Evolutionary conservation across 2,888 invertebrate species (phyloP).

Genomic region (Acanthosepion pharaonis): DNA sequence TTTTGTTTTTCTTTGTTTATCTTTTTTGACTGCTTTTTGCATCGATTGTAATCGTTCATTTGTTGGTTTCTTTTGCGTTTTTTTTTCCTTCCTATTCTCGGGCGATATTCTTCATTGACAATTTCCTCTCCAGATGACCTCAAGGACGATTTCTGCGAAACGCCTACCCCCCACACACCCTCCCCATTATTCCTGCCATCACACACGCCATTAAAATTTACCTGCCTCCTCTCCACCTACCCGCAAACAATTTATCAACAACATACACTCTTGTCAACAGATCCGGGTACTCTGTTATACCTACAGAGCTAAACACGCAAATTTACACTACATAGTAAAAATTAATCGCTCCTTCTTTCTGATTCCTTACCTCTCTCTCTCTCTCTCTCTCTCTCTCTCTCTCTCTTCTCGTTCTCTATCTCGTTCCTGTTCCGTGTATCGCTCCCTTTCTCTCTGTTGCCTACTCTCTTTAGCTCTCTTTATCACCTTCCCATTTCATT

Average conservation of each 20-base stretch:
- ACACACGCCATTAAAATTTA: background rate
- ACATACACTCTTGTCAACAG: background rate
- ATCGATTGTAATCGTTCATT: background rate
- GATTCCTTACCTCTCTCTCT: no score
- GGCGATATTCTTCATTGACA: background rate
- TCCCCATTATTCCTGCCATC: background rate
- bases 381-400: no score
- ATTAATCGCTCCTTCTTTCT: background rate
- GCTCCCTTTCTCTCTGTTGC: no score
- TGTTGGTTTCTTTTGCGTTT: background rate
- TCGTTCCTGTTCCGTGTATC: no score
- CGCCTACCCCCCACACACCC: background rate
- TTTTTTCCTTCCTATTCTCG: no score
- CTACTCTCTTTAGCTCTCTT: no score
- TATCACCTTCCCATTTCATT: no score
- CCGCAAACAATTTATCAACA: background rate
- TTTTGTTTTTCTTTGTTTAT: background rate
- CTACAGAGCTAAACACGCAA: background rate
- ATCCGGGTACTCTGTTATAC: background rate
- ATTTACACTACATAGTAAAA: background rate
- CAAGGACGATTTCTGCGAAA: background rate
- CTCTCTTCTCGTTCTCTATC: no score
- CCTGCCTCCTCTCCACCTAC: background rate
- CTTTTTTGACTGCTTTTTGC: background rate
- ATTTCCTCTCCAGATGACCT: background rate